These are phyloP conservation scores for Acanthopagrus latus DNA, from an alignment of 2,797 vertebrate species.

Conservation along the genomic window DNA sequence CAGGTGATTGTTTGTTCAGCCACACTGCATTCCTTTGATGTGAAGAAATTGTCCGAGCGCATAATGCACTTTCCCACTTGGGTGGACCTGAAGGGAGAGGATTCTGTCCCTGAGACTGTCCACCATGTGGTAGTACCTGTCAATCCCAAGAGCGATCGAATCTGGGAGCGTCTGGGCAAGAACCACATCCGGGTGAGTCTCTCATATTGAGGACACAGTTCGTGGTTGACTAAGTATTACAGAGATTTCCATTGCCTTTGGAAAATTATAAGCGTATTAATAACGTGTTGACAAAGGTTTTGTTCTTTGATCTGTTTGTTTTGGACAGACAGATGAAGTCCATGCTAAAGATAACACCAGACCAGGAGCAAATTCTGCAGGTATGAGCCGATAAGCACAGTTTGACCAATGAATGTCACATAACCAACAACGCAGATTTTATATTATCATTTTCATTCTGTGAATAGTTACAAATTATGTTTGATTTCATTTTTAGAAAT, in stretches of 20 bases:
- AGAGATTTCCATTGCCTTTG: not conserved
- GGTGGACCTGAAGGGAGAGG: slow-evolving; percentile 99
- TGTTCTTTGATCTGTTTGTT: slow-evolving; percentile 1
- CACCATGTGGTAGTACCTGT: slow-evolving; percentile 97
- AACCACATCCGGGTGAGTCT: slow-evolving; percentile 90
- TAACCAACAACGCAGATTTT: not conserved
- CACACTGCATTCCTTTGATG: slow-evolving; percentile 97
- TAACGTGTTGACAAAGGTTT: not conserved
- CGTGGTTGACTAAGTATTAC: not conserved
- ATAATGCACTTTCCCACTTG: slow-evolving; percentile 99
- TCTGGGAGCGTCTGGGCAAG: slow-evolving; percentile 94
- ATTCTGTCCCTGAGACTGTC: slow-evolving; percentile 96
- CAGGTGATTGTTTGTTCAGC: slow-evolving; percentile 99
- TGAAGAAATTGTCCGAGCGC: slow-evolving; percentile 97
- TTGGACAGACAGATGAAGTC: slow-evolving; percentile 94
- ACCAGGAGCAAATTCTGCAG: slow-evolving; percentile 91
- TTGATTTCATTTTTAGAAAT: slow-evolving; percentile 86
- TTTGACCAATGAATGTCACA: not conserved
- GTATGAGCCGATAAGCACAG: slow-evolving; percentile 70
- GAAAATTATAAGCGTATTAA: too few relatives aligned
- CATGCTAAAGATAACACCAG: slow-evolving; percentile 96
- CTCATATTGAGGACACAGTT: not conserved
- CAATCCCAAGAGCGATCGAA: slow-evolving; percentile 93
- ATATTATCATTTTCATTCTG: not conserved
- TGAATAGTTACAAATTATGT: not conserved